These are phyloP conservation scores for Taeniopygia guttata DNA, from an alignment of 2,797 vertebrate species.

Conservation along the genomic window DNA sequence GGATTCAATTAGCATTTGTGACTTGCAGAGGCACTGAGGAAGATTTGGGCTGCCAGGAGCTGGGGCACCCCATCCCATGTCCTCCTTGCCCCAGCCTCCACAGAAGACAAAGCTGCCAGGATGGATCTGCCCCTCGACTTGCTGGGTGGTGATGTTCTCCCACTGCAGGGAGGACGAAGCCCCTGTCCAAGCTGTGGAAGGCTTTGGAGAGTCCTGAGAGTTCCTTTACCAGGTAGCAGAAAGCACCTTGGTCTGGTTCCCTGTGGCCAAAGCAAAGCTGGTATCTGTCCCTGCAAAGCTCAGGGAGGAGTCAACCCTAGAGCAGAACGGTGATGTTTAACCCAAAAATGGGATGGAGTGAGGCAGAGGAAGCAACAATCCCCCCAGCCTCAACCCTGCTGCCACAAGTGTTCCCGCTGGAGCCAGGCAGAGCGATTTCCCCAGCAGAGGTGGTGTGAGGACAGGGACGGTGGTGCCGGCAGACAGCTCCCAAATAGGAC, in stretches of 20 bases:
- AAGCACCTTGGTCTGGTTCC: too few relatives aligned
- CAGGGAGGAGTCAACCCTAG: background rate
- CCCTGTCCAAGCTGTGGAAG: background rate
- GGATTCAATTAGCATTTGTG: background rate
- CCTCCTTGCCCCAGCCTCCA: background rate
- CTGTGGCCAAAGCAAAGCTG: background rate
- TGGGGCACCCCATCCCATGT: too few relatives aligned
- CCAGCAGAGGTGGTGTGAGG: background rate
- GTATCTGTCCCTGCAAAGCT: background rate
- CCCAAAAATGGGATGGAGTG: accelerated
- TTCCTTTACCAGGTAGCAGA: accelerated
- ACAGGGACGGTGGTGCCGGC: background rate
- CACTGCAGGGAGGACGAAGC: background rate
- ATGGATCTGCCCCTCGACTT: accelerated
- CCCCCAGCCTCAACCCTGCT: background rate
- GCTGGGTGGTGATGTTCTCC: accelerated
- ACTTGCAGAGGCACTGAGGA: background rate
- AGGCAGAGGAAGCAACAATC: background rate
- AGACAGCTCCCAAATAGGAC: background rate
- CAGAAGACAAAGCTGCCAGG: background rate
- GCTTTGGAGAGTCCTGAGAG: too few relatives aligned
- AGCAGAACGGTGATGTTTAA: background rate
- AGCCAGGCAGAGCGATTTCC: accelerated
- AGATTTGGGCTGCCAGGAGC: background rate
- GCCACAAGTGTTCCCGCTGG: accelerated